Percentiles rank a stretch among this genome's conserved stretches.
phyloP scores from a whole-genome alignment of 2,888 invertebrate genomes.

The Smittia sp. region DNA sequence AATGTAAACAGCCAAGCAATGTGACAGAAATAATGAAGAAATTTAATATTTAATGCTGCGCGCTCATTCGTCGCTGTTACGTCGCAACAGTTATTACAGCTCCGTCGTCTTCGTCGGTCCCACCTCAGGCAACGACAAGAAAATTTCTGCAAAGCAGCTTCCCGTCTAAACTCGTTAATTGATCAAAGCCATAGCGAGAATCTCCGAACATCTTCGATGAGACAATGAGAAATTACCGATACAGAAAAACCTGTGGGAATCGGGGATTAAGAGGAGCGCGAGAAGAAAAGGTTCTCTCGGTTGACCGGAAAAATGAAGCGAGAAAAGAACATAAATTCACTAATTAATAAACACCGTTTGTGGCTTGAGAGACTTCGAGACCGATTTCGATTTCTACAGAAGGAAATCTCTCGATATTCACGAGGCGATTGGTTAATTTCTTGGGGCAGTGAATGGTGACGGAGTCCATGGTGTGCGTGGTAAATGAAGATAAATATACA shows the following conservation, averaged over 20 bases:
- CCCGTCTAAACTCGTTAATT: not conserved
- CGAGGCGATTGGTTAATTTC: not conserved
- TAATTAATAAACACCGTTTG: conserved; percentile 40
- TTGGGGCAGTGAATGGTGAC: not conserved
- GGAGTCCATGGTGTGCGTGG: not conserved
- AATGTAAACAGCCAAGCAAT: conserved; percentile 34
- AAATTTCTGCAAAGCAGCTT: not conserved
- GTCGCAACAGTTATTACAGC: not conserved
- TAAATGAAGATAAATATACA: conserved; percentile 37
- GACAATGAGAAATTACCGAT: not conserved
- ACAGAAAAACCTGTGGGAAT: conserved; percentile 32
- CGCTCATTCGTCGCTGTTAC: not conserved
- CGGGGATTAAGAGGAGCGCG: conserved; percentile 17
- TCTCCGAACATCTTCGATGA: not conserved
- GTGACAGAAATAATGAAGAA: conserved; percentile 41
- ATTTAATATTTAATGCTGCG: conserved; percentile 40
- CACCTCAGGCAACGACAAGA: not conserved
- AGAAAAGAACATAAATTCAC: conserved; percentile 15
- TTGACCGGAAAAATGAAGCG: conserved; percentile 21
- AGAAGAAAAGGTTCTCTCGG: not conserved
- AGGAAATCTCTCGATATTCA: conserved; percentile 1
- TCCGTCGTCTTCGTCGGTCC: not conserved
- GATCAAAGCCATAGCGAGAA: not conserved
- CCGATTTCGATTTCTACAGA: not conserved
- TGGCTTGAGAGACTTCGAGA: conserved; percentile 25